Evolutionary conservation across 2,113 vertebrate species (phyloP).

Genomic region (Sinocyclocheilus anshuiensis): DNA sequence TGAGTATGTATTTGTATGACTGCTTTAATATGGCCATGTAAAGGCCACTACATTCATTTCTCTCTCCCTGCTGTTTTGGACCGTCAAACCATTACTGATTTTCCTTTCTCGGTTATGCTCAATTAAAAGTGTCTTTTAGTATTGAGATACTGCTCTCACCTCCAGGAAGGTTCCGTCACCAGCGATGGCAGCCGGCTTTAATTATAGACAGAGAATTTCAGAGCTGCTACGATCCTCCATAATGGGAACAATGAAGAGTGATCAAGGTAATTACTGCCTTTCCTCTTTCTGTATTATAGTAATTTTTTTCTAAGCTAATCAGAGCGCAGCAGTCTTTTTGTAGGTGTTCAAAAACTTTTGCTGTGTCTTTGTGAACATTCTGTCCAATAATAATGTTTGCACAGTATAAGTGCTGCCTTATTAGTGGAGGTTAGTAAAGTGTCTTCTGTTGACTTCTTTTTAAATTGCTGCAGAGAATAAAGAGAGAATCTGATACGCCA

Average conservation of each 20-base stretch:
- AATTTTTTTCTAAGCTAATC: conserved; percentile 33
- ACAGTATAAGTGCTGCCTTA: conserved; percentile 7
- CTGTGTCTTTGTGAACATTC: background rate
- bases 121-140: background rate
- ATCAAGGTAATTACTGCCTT: conserved; percentile 51
- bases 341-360: background rate
- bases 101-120: conserved; percentile 4
- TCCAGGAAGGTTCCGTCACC: background rate
- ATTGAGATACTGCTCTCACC: background rate
- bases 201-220: conserved; percentile 29
- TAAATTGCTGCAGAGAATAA: background rate
- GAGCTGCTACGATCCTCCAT: conserved; percentile 29
- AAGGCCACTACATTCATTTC: background rate
- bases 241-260: conserved; percentile 43
- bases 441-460: background rate
- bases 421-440: conserved; percentile 6
- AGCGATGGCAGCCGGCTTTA: conserved; percentile 33
- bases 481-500: background rate
- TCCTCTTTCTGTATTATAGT: conserved; percentile 34
- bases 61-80: background rate
- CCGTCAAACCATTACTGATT: background rate
- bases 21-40: background rate
- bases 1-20: background rate
- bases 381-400: background rate
- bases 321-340: background rate